Evolutionary conservation across 2,888 invertebrate genomes (phyloP), one percentile per base, ranked within the genome.

Genomic region (Bibio marci): DNA sequence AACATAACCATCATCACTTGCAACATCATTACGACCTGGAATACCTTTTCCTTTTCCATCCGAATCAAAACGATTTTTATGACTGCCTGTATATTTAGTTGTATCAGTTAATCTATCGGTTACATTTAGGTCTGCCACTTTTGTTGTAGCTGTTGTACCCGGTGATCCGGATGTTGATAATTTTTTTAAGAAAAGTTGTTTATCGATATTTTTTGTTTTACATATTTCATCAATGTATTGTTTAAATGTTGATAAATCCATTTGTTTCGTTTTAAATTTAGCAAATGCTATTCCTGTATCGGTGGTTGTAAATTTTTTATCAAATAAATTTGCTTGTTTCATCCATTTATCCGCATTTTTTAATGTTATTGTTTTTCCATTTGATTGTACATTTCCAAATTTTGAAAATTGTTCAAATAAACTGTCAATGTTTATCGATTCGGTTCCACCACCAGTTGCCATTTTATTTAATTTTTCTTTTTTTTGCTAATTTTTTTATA

Each of bases 61-160:
- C 40, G 69, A 70, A 51, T 76, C 76, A 50, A 77, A 78, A 18
- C 88, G 74, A 50, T 86, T 81, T 56, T 76, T 83, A 57, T 85
- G 85, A 5, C 85, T 81, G 37, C 88, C 88, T 1, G 88, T 88
- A 59, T 86, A 88, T 55, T 83, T 86, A 50, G 73, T 76, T n/a
- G 80, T 72, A 56, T 88, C 87, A 1, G 88, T 88, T 47, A 88
- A 59, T 43, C 88, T 70, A 48, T 80, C 81, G 15, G 76, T 37
- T 19, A 19, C 42, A 7, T 27, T 35, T 5, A 22, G 17, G 10
- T 5, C 27, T 14, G 25, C 46, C 3, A 11, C 17, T 30, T 34
- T 18, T 7, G 55, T 54, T 13, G 53, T 47, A 15, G 48, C 45
- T 3, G 52, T 47, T 27, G 64, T 57, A 22, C 72, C 72, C 1